Conservation (phyloP, 1,140 invertebrate species). For the Paramacrobiotus metropolitanus region DNA sequence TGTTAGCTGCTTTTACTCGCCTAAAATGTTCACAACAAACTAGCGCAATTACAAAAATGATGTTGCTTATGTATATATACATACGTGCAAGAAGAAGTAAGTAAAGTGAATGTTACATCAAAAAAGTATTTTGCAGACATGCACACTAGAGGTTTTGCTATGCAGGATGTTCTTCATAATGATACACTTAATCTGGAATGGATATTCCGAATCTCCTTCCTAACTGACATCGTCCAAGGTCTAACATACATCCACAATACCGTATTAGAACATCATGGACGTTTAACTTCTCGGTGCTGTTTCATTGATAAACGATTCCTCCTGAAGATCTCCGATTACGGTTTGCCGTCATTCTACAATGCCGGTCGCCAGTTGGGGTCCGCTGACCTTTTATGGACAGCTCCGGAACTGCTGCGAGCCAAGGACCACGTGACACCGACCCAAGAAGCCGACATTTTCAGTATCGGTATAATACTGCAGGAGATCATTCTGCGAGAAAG, state of each 20-base stretch:
- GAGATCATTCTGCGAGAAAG: background rate
- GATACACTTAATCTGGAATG: background rate
- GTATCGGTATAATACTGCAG: background rate
- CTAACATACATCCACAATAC: background rate
- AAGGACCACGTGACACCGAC: background rate
- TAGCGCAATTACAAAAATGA: too few relatives aligned
- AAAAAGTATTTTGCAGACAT: too few relatives aligned
- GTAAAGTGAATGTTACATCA: background rate
- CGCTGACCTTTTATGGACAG: background rate
- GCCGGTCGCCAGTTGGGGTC: background rate
- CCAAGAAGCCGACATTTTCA: background rate
- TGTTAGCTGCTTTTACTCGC: background rate
- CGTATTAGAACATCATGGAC: background rate
- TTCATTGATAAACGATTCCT: background rate
- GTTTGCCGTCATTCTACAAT: background rate
- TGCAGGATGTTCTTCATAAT: background rate
- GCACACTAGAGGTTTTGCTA: background rate
- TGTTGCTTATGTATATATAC: background rate
- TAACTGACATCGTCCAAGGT: background rate
- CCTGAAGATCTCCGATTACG: background rate
- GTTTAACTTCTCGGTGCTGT: background rate
- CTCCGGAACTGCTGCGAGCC: background rate
- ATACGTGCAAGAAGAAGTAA: background rate
- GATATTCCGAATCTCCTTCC: background rate
- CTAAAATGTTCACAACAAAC: background rate